Conservation (phyloP, 1,140 invertebrate genomes). For the Dendrolimus punctatus region DNA sequence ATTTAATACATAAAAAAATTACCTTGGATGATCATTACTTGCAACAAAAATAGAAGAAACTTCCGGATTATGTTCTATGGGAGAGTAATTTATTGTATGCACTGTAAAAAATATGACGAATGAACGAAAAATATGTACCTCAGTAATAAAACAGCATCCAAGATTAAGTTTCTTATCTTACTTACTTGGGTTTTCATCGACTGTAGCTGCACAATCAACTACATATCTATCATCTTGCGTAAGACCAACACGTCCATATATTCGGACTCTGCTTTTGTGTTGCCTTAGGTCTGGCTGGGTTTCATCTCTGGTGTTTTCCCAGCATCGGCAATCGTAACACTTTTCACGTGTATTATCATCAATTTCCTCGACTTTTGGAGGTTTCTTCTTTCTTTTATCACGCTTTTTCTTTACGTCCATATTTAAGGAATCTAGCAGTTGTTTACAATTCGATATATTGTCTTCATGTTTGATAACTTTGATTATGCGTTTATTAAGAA, state of each 20-base stretch:
- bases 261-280: slow-evolving; percentile 35
- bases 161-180: not conserved
- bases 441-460: slow-evolving; percentile 24
- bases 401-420: slow-evolving; percentile 38
- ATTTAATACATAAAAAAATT: too few species aligned
- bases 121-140: too few species aligned
- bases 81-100: not conserved
- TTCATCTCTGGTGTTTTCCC: slow-evolving; percentile 3
- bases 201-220: slow-evolving; percentile 41
- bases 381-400: slow-evolving; percentile 16
- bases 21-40: not conserved
- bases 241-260: slow-evolving; percentile 41
- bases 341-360: not conserved
- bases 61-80: too few species aligned
- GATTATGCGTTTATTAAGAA: slow-evolving; percentile 14
- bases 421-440: slow-evolving; percentile 30
- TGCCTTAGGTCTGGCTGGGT: slow-evolving; percentile 13
- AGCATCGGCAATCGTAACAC: slow-evolving; percentile 11
- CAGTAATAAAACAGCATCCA: not conserved
- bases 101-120: not conserved
- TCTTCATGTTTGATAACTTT: slow-evolving; percentile 25
- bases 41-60: too few species aligned
- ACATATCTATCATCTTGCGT: slow-evolving; percentile 41
- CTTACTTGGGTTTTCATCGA: slow-evolving; percentile 43
- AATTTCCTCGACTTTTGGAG: slow-evolving; percentile 5